A percentile compares a stretch with the other conserved stretches of the same genome.
Evolutionary conservation across 2,113 vertebrate genomes (phyloP).

Genomic region (Galemys pyrenaicus): DNA sequence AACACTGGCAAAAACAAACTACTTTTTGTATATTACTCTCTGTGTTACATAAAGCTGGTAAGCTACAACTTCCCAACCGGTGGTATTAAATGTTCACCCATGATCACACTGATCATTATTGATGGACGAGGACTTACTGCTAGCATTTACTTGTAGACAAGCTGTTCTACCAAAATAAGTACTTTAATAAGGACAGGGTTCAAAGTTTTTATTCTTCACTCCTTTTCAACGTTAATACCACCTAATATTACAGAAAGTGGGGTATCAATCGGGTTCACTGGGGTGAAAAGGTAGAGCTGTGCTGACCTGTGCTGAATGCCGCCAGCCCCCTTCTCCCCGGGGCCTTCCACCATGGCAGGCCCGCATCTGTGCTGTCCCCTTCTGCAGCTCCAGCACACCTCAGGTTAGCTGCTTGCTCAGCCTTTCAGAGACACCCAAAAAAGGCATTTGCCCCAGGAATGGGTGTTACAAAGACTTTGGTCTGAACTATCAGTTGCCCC

Average conservation of each 20-base stretch:
- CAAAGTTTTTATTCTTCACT: neutral
- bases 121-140: neutral
- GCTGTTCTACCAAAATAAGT: neutral
- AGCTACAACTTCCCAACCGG: neutral
- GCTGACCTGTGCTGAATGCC: fast-evolving
- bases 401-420: neutral
- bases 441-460: neutral
- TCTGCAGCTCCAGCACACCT: neutral
- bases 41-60: neutral
- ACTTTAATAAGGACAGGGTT: neutral
- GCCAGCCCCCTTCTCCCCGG: neutral
- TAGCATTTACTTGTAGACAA: constrained; percentile 41
- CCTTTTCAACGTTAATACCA: neutral
- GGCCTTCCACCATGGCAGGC: neutral
- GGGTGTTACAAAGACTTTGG: neutral
- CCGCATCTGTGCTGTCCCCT: neutral
- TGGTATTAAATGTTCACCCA: neutral
- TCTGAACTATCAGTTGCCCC: neutral
- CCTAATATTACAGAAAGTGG: neutral
- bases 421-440: neutral
- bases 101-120: neutral
- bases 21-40: neutral
- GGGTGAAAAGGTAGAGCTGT: neutral
- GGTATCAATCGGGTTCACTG: neutral
- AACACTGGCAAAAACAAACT: neutral